Conservation (phyloP, 1,140 invertebrate genomes). For the Camponotus floridanus region DNA sequence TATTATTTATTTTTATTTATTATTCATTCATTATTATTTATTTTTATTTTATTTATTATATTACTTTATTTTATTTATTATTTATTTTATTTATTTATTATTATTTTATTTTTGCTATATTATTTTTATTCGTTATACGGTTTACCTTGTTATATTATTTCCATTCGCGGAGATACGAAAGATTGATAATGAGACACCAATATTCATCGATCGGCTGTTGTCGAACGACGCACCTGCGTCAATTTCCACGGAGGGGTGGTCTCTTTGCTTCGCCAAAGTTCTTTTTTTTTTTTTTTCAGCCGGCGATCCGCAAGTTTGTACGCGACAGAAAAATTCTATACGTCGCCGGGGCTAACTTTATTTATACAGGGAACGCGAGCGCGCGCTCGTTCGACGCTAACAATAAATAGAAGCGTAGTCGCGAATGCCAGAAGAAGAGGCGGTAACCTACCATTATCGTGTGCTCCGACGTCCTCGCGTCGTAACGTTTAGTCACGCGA, state of each 20-base stretch:
- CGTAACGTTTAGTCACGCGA: conserved; percentile 67
- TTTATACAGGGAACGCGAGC: conserved; percentile 41
- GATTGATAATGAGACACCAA: background rate
- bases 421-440: conserved; percentile 61
- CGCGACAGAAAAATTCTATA: conserved; percentile 32
- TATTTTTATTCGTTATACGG: too few relatives aligned
- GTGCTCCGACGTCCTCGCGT: conserved; percentile 63
- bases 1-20: background rate
- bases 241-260: conserved; percentile 28
- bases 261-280: conserved; percentile 2
- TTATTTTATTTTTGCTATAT: background rate
- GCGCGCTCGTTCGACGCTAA: conserved; percentile 35
- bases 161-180: too few relatives aligned
- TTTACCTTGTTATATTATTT: too few relatives aligned
- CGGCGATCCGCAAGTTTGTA: conserved; percentile 9
- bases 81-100: background rate
- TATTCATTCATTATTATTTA: too few relatives aligned
- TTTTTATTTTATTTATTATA: too few relatives aligned
- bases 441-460: conserved; percentile 63
- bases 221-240: conserved; percentile 29
- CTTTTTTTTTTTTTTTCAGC: too few relatives aligned
- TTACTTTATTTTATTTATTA: too few relatives aligned
- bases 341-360: conserved; percentile 33
- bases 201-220: background rate
- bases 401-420: conserved; percentile 56